These are phyloP conservation scores for Subanguina moxae DNA, from an alignment of 1,140 invertebrate species.

Conservation along the genomic window DNA sequence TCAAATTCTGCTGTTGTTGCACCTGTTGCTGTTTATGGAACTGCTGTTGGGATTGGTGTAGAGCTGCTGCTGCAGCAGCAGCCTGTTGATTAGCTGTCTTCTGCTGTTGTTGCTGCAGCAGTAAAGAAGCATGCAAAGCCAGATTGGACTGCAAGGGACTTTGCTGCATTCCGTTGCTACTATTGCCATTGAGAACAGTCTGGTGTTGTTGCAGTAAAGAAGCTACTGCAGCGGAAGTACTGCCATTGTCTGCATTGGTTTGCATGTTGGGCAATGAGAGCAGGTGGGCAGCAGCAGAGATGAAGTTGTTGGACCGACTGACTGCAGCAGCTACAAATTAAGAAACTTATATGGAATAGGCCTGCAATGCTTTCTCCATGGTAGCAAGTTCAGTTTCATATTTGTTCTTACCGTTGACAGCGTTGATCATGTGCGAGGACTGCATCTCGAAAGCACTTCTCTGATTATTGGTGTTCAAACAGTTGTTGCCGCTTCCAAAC, in stretches of 20 bases:
- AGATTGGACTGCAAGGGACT: neutral
- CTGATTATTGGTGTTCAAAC: neutral
- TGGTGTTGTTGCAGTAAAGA: neutral
- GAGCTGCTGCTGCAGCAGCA: slow-evolving; percentile 13
- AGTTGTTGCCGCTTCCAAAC: slow-evolving; percentile 8
- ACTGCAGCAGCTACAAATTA: neutral
- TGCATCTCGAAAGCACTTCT: too few species aligned
- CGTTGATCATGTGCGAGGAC: neutral
- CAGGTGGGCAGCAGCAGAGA: neutral
- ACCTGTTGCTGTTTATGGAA: slow-evolving; percentile 6
- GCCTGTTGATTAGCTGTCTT: neutral
- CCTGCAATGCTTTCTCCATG: too few species aligned
- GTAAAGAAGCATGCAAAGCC: slow-evolving; percentile 2
- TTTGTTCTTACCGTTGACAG: too few species aligned
- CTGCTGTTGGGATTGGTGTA: slow-evolving; percentile 15
- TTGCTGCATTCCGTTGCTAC: too few species aligned
- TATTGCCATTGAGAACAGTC: neutral
- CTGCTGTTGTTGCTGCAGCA: slow-evolving; percentile 2
- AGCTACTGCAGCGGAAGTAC: neutral
- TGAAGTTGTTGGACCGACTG: neutral
- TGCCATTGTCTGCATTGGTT: neutral
- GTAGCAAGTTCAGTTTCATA: too few species aligned
- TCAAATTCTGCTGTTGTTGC: slow-evolving; percentile 9
- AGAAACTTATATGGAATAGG: too few species aligned
- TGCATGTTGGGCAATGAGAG: neutral